phyloP scores from a whole-genome alignment of 2,888 invertebrate species.

The Baronia brevicornis region DNA sequence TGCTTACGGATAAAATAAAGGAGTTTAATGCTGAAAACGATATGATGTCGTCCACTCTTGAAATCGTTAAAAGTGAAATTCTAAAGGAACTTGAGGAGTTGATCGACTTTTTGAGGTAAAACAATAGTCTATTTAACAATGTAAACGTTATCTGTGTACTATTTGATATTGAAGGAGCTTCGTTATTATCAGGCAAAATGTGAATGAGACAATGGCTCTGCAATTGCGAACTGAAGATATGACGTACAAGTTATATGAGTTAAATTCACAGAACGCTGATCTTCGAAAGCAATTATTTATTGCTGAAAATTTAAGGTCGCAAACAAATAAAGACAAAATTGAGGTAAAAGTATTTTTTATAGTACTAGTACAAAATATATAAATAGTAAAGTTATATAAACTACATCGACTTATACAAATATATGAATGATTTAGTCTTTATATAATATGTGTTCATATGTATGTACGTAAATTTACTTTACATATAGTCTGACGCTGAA shows the following conservation, averaged over 20 bases:
- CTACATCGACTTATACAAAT: too few relatives aligned
- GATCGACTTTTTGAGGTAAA: slow-evolving; percentile 43
- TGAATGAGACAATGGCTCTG: slow-evolving; percentile 42
- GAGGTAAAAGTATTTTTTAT: slow-evolving; percentile 32
- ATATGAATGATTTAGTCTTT: too few relatives aligned
- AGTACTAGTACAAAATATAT: background rate
- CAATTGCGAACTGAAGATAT: slow-evolving; percentile 46
- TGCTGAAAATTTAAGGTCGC: slow-evolving; percentile 36
- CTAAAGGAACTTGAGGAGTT: slow-evolving; percentile 40
- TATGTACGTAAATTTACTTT: too few relatives aligned
- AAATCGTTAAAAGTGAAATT: slow-evolving; percentile 44
- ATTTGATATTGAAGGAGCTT: background rate
- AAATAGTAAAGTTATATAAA: background rate
- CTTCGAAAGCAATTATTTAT: slow-evolving; percentile 46
- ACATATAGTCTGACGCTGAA: too few relatives aligned
- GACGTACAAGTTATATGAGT: slow-evolving; percentile 40
- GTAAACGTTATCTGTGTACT: background rate
- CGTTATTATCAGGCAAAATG: slow-evolving; percentile 34
- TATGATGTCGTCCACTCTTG: slow-evolving; percentile 40
- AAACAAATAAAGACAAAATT: slow-evolving; percentile 33
- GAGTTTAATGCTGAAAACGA: slow-evolving; percentile 56
- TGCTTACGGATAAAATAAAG: slow-evolving; percentile 46
- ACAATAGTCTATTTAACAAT: background rate
- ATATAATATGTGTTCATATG: too few relatives aligned
- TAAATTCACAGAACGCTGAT: slow-evolving; percentile 45